Evolutionary conservation across 2,113 vertebrate species (phyloP).

Genomic region (Varanus salvator): DNA sequence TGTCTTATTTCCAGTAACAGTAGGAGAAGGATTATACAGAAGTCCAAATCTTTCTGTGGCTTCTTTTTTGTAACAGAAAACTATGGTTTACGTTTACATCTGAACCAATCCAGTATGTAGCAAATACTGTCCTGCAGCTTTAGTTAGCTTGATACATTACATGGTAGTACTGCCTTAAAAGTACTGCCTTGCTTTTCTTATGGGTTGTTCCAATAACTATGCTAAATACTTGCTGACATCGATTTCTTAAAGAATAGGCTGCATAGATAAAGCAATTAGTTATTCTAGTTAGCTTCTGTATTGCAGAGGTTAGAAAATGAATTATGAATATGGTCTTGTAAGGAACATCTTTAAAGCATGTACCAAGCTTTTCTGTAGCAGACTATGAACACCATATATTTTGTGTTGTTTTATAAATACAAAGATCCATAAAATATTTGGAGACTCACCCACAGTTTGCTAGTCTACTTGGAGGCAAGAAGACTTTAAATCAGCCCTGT

Average conservation of each 20-base stretch:
- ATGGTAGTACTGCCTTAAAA: conserved; percentile 41
- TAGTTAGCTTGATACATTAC: conserved; percentile 37
- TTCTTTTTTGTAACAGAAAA: background rate
- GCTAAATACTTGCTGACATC: conserved; percentile 47
- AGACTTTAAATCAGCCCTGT: too few relatives aligned
- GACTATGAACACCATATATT: conserved; percentile 29
- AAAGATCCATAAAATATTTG: background rate
- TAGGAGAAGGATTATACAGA: background rate
- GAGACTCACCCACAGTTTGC: background rate
- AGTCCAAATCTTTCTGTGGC: background rate
- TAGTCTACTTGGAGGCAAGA: background rate
- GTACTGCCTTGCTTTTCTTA: conserved; percentile 64
- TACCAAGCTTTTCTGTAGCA: conserved; percentile 16
- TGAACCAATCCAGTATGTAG: background rate
- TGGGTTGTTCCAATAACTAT: conserved; percentile 44
- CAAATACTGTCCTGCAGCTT: conserved; percentile 26
- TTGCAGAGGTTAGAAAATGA: conserved; percentile 50
- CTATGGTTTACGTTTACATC: background rate
- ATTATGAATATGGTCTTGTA: conserved; percentile 52
- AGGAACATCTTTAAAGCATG: conserved; percentile 33
- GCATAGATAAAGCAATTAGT: conserved; percentile 64
- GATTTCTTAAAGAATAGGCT: conserved; percentile 57
- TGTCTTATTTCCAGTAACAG: background rate
- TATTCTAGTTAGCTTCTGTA: conserved; percentile 46
- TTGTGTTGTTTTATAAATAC: conserved; percentile 9